A percentile compares a stretch with the other conserved stretches of the same genome.
These are phyloP conservation scores for Lamellibrachia luymesi DNA, from an alignment of 1,140 invertebrate genomes.

Conservation along the genomic window DNA sequence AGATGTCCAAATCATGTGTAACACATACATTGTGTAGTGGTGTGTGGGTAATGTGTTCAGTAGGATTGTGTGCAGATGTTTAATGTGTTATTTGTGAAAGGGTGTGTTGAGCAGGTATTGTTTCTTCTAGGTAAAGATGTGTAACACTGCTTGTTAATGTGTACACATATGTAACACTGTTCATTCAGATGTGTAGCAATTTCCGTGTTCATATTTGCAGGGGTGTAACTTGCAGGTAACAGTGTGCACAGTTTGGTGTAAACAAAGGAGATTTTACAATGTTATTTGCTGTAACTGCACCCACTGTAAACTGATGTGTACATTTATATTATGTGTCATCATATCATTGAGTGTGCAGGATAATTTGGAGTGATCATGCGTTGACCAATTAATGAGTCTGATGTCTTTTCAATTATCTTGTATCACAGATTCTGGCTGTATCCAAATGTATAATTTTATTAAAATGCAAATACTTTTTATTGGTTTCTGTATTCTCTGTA, in stretches of 20 bases:
- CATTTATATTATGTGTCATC: not conserved
- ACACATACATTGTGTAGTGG: not conserved
- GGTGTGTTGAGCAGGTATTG: not conserved
- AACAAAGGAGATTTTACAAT: not conserved
- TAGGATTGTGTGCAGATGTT: not conserved
- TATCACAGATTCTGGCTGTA: not conserved
- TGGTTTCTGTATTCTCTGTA: not conserved
- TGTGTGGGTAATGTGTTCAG: not conserved
- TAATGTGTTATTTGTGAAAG: not conserved
- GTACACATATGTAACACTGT: not conserved
- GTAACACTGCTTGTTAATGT: not conserved
- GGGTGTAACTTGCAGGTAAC: not conserved
- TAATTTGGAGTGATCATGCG: not conserved
- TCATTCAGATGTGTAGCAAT: not conserved
- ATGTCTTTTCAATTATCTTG: not conserved
- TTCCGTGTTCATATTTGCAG: no score
- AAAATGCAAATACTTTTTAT: not conserved
- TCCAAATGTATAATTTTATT: not conserved
- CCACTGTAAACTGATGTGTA: not conserved
- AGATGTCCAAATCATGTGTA: not conserved
- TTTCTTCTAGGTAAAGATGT: not conserved
- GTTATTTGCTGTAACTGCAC: not conserved
- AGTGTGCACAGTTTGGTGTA: not conserved
- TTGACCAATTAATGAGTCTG: not conserved
- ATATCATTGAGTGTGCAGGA: not conserved